Percentiles rank a stretch among this genome's conserved stretches.
Conservation (phyloP, 2,797 vertebrate species). For the Esox lucius region DNA sequence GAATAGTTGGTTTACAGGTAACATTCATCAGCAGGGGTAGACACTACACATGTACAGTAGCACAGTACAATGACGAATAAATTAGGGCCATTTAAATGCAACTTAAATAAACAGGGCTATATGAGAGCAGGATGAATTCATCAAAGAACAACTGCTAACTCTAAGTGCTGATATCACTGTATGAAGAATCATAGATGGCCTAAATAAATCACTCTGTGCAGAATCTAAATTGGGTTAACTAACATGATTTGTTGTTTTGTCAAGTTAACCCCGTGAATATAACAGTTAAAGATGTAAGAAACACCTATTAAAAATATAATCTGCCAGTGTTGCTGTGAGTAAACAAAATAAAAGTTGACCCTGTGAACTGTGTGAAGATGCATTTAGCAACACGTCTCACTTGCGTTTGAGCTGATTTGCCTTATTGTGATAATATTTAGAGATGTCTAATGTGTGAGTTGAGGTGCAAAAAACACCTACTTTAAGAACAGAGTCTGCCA, state of each 20-base stretch:
- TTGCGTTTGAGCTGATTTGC: slow-evolving; percentile 30
- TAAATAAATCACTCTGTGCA: slow-evolving; percentile 29
- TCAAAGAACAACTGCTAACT: slow-evolving; percentile 51
- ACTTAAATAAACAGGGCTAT: slow-evolving; percentile 51
- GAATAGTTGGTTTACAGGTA: slow-evolving; percentile 70
- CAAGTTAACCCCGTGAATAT: slow-evolving; percentile 55
- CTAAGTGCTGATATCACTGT: slow-evolving; percentile 50
- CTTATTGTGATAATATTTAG: slow-evolving; percentile 46
- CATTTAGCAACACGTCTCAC: slow-evolving; percentile 57
- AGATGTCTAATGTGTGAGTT: slow-evolving; percentile 48
- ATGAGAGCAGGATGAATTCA: slow-evolving; percentile 49
- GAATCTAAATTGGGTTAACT: slow-evolving; percentile 1
- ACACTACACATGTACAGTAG: slow-evolving; percentile 51
- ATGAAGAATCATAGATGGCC: slow-evolving; percentile 38
- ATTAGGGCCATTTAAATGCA: slow-evolving; percentile 42
- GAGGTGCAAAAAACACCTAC: slow-evolving; percentile 12
- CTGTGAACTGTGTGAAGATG: slow-evolving; percentile 26
- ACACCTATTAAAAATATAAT: not conserved
- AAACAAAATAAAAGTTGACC: not conserved
- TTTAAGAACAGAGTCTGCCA: slow-evolving; percentile 25
- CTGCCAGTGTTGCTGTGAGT: not conserved
- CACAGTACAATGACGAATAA: slow-evolving; percentile 65
- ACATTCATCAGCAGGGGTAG: slow-evolving; percentile 77
- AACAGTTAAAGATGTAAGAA: not conserved
- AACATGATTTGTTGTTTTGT: slow-evolving; percentile 52